Percentiles rank a stretch among this genome's conserved stretches.
Conservation (phyloP, 2,888 invertebrate species). For the Rhorus exstirpatorius region DNA sequence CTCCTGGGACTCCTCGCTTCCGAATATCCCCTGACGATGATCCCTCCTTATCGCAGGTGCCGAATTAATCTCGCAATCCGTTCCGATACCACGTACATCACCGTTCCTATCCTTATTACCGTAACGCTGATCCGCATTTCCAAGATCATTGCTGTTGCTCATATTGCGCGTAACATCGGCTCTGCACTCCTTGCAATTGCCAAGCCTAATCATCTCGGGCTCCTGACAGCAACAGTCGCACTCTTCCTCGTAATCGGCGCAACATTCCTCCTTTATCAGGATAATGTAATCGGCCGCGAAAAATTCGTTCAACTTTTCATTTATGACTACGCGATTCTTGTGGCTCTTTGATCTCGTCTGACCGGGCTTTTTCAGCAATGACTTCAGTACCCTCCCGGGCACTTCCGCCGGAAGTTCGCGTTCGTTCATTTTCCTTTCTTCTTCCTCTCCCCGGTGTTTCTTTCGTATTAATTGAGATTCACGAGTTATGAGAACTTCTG, state of each 20-base stretch:
- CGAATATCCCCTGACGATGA: conserved; percentile 47
- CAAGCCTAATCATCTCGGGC: conserved; percentile 89
- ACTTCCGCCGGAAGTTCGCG: conserved; percentile 76
- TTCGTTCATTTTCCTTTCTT: conserved; percentile 67
- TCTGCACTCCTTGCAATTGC: conserved; percentile 87
- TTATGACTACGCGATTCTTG: conserved; percentile 94
- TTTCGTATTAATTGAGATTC: background rate
- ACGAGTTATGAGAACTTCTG: background rate
- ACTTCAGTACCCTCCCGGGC: conserved; percentile 87
- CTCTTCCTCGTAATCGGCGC: conserved; percentile 92
- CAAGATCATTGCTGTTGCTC: conserved; percentile 80
- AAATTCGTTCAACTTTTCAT: conserved; percentile 95
- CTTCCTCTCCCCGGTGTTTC: conserved; percentile 5
- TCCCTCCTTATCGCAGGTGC: conserved; percentile 50
- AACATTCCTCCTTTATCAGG: conserved; percentile 95
- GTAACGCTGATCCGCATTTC: conserved; percentile 62
- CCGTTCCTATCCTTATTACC: conserved; percentile 64
- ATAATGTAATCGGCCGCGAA: conserved; percentile 97
- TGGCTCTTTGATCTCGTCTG: conserved; percentile 88
- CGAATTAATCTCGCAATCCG: conserved; percentile 49
- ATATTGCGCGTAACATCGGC: conserved; percentile 85
- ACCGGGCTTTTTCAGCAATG: conserved; percentile 92
- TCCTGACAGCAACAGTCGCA: conserved; percentile 91
- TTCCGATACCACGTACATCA: conserved; percentile 74
- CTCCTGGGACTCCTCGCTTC: conserved; percentile 74